phyloP scores from a whole-genome alignment of 2,797 vertebrate species.

The Sciaenops ocellatus region DNA sequence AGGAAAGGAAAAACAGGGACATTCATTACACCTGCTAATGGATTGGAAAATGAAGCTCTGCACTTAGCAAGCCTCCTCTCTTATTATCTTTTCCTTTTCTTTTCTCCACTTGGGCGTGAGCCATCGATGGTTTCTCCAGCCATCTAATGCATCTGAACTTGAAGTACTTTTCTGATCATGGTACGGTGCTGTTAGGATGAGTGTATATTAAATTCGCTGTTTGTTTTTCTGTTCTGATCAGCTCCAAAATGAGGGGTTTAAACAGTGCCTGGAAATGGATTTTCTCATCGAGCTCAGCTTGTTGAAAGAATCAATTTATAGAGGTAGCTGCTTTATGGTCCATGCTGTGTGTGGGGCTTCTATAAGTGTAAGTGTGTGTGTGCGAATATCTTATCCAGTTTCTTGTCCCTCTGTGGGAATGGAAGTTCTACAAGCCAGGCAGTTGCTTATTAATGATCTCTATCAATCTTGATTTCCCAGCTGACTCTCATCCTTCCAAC shows the following conservation, averaged over 20 bases:
- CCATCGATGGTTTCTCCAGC: slow-evolving; percentile 10
- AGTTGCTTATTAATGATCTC: slow-evolving; percentile 79
- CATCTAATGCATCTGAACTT: slow-evolving; percentile 4
- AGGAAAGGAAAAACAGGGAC: slow-evolving; percentile 42
- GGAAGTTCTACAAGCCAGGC: slow-evolving; percentile 60
- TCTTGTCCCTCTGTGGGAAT: slow-evolving; percentile 59
- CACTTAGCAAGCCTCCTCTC: slow-evolving; percentile 38
- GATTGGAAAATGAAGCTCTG: slow-evolving; percentile 64
- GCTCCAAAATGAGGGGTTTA: slow-evolving; percentile 53
- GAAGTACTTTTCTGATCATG: slow-evolving; percentile 34
- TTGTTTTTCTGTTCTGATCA: slow-evolving; percentile 52
- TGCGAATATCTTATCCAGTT: slow-evolving; percentile 25
- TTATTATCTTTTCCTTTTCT: slow-evolving; percentile 37
- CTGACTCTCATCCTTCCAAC: slow-evolving; percentile 55
- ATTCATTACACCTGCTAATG: slow-evolving; percentile 75
- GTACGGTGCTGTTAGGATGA: not conserved
- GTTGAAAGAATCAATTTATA: slow-evolving; percentile 66
- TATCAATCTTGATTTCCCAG: slow-evolving; percentile 80
- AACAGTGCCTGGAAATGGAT: slow-evolving; percentile 56
- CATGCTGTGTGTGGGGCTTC: slow-evolving; percentile 41
- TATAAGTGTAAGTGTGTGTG: slow-evolving; percentile 8
- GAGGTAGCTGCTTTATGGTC: slow-evolving; percentile 62
- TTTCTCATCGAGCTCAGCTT: slow-evolving; percentile 59
- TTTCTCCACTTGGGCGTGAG: slow-evolving; percentile 19
- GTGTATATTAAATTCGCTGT: slow-evolving; percentile 42